Conservation (phyloP, 2,113 vertebrate genomes). For the Sphaerodactylus townsendi region DNA sequence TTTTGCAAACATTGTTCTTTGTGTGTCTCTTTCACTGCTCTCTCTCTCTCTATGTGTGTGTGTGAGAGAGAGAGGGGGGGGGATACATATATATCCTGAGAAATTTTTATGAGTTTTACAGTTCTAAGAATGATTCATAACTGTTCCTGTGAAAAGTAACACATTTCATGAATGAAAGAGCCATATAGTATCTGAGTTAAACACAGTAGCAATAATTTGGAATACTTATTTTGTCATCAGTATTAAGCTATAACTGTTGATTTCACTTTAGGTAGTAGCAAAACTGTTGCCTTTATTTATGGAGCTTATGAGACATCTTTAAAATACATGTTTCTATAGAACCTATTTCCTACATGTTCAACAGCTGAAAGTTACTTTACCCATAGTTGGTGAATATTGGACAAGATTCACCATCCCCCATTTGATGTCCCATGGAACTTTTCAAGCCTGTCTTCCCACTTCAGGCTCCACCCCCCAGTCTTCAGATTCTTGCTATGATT, state of each 20-base stretch:
- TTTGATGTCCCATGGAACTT: background rate
- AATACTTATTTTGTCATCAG: constrained; percentile 9
- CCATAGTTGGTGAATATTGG: background rate
- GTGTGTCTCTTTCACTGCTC: constrained; percentile 28
- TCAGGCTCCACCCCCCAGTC: no score
- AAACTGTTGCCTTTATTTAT: constrained; percentile 5
- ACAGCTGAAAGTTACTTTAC: background rate
- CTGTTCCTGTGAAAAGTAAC: constrained; percentile 34
- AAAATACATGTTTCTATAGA: background rate
- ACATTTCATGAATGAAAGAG: background rate
- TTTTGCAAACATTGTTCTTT: constrained; percentile 39
- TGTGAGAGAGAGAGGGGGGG: background rate
- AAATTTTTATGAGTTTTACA: constrained; percentile 41
- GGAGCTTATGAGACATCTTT: background rate
- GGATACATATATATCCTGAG: constrained; percentile 35
- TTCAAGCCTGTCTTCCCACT: background rate
- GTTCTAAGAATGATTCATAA: constrained; percentile 32
- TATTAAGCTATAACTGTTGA: constrained; percentile 5
- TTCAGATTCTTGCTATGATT: no score
- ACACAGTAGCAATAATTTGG: background rate
- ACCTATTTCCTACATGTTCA: background rate
- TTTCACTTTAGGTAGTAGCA: background rate
- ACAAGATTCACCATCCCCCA: background rate
- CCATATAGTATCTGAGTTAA: background rate
- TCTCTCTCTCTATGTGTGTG: constrained; percentile 29